Base-by-base conservation (phyloP, 2,113 vertebrate genomes). In the Myodes glareolus region DNA sequence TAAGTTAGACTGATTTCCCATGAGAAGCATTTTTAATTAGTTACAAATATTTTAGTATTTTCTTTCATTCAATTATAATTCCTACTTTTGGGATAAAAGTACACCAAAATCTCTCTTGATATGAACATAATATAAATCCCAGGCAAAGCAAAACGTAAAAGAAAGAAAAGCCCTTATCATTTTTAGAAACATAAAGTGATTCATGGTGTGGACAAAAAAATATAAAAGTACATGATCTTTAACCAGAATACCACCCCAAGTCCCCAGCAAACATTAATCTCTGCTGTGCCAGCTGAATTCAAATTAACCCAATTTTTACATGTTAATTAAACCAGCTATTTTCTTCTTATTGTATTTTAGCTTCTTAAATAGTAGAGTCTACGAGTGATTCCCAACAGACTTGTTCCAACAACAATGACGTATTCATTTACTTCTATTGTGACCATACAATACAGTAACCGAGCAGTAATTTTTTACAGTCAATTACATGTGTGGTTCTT, bases 381-480 rank as follows among this genome's bases (percentile, higher is more conserved):
- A 99, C 99, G 98, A 99, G 98, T 99, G 99, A 99, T 99, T 99
- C 99, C 99, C 99, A 99, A 99, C 99, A 99, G 99, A 99, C 99
- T 99, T 99, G 99, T 99, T 99, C 99, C 98, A 98, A 98, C 98
- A 98, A 99, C 99, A 99, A 99, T 98, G 99, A 99, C 99, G 98
- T 99, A 99, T 99, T 99, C 99, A 99, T 99, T 99, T 99, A 99
- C 99, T 99, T 98, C 99, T 99, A 99, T 99, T 99, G 99, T 99
- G 99, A 99, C 99, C 98, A 97, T 97, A 99, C 99, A 99, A 99
- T 99, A 99, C 99, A 99, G 98, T 99, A 99, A 99, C 99, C 99
- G 99, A 99, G 99, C 99, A 99, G 99, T 99, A 99, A 99, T 99
- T 99, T 99, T 99, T 99, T 98, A 99, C 98, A 99, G 99, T 99